A percentile compares a stretch with the other conserved stretches of the same genome.
Evolutionary conservation across 2,113 vertebrate species (phyloP).

Genomic region (Dicrurus megarhynchus): DNA sequence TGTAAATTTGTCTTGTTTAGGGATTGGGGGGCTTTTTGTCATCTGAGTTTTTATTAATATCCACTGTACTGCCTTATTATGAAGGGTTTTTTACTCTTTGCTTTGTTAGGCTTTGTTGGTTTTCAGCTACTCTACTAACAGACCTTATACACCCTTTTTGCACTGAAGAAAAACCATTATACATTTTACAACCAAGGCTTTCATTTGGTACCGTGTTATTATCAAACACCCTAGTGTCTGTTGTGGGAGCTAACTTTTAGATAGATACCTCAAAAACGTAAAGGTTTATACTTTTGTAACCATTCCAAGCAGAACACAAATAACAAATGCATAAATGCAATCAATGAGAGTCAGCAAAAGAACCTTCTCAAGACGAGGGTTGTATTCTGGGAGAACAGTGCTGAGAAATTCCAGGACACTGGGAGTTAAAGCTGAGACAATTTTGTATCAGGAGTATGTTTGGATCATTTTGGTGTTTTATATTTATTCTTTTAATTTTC

Average conservation of each 20-base stretch:
- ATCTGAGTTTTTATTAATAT: background rate
- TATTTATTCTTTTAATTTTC: constrained; percentile 55
- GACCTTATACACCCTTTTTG: background rate
- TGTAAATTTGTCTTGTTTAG: background rate
- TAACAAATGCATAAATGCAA: background rate
- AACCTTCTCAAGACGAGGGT: background rate
- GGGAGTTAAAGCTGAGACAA: background rate
- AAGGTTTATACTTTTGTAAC: background rate
- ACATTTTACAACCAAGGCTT: background rate
- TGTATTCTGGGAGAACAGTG: background rate
- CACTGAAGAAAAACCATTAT: background rate
- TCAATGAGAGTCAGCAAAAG: background rate
- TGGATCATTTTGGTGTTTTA: background rate
- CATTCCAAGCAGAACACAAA: background rate
- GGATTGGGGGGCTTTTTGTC: background rate
- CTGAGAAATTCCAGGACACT: background rate
- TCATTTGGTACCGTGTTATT: background rate
- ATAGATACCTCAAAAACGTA: background rate
- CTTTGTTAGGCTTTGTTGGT: background rate
- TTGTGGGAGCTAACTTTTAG: background rate
- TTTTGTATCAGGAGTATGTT: background rate
- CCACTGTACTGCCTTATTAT: background rate
- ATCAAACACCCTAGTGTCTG: background rate
- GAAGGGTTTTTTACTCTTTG: background rate
- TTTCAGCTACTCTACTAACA: background rate